Conservation (phyloP, 2,113 vertebrate genomes). For the Microcebus griseorufus region DNA sequence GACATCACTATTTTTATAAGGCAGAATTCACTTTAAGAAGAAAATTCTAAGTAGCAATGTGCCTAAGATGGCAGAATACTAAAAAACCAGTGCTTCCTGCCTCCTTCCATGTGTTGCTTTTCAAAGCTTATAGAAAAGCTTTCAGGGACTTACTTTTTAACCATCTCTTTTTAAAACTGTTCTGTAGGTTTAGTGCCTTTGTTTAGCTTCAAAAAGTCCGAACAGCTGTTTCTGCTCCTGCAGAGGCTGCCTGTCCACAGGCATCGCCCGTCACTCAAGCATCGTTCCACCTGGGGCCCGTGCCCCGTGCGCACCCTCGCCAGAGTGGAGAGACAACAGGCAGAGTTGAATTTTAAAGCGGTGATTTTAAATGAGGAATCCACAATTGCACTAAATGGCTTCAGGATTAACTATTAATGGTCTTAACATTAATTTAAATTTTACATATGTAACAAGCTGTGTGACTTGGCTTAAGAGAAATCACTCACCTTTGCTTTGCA, state of each 20-base stretch:
- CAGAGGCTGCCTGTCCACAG: fast-evolving
- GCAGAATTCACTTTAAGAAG: background rate
- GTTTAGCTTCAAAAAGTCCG: background rate
- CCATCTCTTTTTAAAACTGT: background rate
- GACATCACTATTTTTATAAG: background rate
- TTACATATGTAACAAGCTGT: background rate
- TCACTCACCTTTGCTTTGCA: background rate
- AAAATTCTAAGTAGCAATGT: background rate
- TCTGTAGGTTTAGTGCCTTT: background rate
- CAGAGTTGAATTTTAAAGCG: background rate
- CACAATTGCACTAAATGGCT: background rate
- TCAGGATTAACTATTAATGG: background rate
- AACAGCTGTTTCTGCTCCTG: no score
- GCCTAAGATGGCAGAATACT: background rate
- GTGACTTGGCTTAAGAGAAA: background rate
- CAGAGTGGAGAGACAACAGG: fast-evolving
- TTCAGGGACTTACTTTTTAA: background rate
- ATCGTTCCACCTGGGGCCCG: background rate
- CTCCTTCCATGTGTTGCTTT: background rate
- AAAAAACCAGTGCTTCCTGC: background rate
- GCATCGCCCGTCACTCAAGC: fast-evolving
- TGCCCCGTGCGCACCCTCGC: background rate
- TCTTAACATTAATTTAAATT: background rate
- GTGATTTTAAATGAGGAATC: background rate
- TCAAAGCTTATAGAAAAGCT: background rate